A percentile compares a stretch with the other conserved stretches of the same genome.
These are phyloP conservation scores for Odontomachus brunneus DNA, from an alignment of 1,140 invertebrate genomes.

Conservation along the genomic window DNA sequence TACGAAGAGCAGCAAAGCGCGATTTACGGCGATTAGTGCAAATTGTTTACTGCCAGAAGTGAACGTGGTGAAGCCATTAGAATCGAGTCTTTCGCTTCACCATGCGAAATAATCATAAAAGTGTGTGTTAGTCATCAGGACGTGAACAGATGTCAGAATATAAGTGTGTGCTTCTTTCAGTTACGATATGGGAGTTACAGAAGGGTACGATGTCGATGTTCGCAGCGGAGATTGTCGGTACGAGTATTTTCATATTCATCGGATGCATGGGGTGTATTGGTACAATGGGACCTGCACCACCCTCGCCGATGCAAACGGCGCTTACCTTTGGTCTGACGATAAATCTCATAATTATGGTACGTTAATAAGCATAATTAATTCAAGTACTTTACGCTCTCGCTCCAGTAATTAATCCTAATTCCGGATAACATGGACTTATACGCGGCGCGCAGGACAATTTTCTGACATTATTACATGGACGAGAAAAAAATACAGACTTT, in stretches of 20 bases:
- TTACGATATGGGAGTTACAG: conserved; percentile 72
- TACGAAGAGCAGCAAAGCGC: background rate
- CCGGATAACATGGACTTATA: too few relatives aligned
- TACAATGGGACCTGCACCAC: conserved; percentile 72
- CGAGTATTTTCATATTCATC: conserved; percentile 90
- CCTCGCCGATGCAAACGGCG: conserved; percentile 87
- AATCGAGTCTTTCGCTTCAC: background rate
- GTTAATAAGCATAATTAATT: conserved; percentile 10
- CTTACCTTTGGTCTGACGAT: conserved; percentile 90
- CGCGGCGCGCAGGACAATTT: too few relatives aligned
- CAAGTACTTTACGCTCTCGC: too few relatives aligned
- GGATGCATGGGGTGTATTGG: conserved; percentile 90
- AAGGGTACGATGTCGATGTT: conserved; percentile 77
- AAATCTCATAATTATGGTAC: conserved; percentile 88
- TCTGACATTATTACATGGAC: too few relatives aligned
- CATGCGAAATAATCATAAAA: conserved; percentile 34
- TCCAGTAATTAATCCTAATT: too few relatives aligned
- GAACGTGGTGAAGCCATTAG: background rate
- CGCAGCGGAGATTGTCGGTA: conserved; percentile 90
- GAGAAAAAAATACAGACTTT: conserved; percentile 50
- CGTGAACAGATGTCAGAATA: too few relatives aligned
- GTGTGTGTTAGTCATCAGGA: background rate
- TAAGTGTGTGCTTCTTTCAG: conserved; percentile 17
- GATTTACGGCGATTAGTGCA: background rate
- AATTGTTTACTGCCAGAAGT: conserved; percentile 48